Percentiles rank a stretch among this genome's conserved stretches.
phyloP scores from a whole-genome alignment of 2,797 vertebrate species.

The Lepus oiostolus region DNA sequence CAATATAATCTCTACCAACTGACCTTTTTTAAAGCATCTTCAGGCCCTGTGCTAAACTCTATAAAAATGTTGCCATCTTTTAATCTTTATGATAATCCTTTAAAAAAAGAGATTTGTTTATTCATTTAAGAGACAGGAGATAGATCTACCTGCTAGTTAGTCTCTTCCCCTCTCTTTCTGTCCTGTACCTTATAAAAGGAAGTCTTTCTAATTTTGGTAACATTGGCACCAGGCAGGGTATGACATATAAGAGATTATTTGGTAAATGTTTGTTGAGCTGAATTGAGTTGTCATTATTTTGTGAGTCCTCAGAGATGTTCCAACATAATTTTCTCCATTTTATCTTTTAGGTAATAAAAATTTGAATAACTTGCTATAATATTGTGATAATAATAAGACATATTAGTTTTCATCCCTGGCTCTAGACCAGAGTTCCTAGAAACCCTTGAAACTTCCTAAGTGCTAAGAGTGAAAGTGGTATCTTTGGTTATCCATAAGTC shows the following conservation, averaged over 20 bases:
- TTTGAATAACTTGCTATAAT: constrained; percentile 5
- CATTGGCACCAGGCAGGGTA: neutral
- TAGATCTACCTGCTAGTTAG: neutral
- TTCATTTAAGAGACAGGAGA: too few species aligned
- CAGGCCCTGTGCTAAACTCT: neutral
- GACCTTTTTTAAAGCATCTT: neutral
- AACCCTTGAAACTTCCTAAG: neutral
- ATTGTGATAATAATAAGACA: neutral
- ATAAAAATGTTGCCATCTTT: neutral
- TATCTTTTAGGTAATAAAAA: constrained; percentile 4
- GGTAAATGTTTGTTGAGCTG: neutral
- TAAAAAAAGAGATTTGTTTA: too few species aligned
- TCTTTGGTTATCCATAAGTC: too few species aligned
- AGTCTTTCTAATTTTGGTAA: neutral
- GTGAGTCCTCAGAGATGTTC: neutral
- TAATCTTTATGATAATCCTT: neutral
- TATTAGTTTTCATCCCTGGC: neutral
- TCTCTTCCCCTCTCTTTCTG: neutral
- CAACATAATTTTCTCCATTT: constrained; percentile 27
- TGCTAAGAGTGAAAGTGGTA: too few species aligned
- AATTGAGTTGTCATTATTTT: neutral
- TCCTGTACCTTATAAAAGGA: neutral
- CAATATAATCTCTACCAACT: neutral
- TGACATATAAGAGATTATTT: neutral
- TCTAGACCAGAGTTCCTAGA: neutral